Evolutionary conservation across 37 sponge, comb jelly and placozoan species (phyloP).

Genomic region (Axinella damicornis): DNA sequence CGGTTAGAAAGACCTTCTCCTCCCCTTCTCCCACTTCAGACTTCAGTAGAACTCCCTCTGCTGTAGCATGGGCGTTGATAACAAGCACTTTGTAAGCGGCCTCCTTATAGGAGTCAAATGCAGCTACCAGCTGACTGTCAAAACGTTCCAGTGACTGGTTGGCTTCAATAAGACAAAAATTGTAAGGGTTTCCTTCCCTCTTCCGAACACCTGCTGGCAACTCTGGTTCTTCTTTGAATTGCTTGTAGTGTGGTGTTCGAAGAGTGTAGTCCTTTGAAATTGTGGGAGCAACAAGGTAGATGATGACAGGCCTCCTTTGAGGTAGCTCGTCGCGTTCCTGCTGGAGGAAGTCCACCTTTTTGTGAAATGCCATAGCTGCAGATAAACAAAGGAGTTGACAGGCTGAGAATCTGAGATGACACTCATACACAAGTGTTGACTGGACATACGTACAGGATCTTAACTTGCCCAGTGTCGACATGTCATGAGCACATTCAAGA

Average conservation of each 20-base stretch:
- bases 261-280: constrained; percentile 3
- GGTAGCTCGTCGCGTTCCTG: constrained; percentile 37
- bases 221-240: neutral
- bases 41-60: constrained; percentile 20
- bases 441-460: too few relatives aligned
- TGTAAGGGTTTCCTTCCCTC: constrained; percentile 41
- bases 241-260: constrained; percentile 20
- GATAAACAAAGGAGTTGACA: too few relatives aligned
- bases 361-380: constrained; percentile 37
- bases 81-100: constrained; percentile 40
- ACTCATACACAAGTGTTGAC: too few relatives aligned
- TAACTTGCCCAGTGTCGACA: too few relatives aligned
- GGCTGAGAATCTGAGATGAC: too few relatives aligned
- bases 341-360: constrained; percentile 39
- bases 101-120: constrained; percentile 28
- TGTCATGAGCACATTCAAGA: too few relatives aligned
- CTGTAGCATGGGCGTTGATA: constrained; percentile 40
- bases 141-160: constrained; percentile 1
- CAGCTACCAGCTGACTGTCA: constrained; percentile 9
- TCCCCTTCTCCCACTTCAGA: neutral
- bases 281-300: constrained; percentile 33
- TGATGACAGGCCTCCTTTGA: constrained; percentile 23
- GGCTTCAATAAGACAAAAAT: constrained; percentile 35
- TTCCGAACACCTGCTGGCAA: constrained; percentile 32
- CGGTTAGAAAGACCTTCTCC: constrained; percentile 19